Evolutionary conservation across 2,888 invertebrate species (phyloP).

Genomic region (Diadromus collaris): DNA sequence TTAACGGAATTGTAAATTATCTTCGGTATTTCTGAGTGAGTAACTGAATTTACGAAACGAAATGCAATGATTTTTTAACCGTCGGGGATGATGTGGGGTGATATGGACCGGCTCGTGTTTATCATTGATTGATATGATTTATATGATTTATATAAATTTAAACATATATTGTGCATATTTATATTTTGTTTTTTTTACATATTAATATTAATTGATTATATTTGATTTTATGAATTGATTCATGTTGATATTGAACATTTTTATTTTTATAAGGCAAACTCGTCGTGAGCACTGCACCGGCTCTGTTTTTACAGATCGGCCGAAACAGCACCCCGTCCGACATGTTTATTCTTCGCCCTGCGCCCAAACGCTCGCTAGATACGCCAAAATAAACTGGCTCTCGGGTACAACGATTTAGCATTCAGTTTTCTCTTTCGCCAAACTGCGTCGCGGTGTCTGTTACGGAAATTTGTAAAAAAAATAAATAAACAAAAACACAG

Average conservation of each 20-base stretch:
- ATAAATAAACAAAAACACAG: background rate
- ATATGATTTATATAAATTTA: no score
- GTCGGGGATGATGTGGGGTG: background rate
- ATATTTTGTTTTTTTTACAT: no score
- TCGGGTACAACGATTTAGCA: conserved; percentile 11
- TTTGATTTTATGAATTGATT: no score
- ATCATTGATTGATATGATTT: background rate
- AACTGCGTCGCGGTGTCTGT: conserved; percentile 4
- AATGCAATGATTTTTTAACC: background rate
- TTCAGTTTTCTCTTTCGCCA: conserved; percentile 12
- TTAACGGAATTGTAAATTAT: background rate
- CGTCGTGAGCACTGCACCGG: background rate
- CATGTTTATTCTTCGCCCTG: conserved; percentile 25
- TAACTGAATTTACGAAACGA: background rate
- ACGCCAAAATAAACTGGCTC: conserved; percentile 19
- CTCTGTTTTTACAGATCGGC: background rate
- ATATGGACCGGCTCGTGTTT: background rate
- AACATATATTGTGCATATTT: no score
- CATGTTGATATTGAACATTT: background rate
- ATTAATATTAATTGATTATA: no score
- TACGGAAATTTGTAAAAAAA: background rate
- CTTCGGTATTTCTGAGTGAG: no score
- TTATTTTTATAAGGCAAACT: conserved; percentile 3
- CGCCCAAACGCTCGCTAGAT: conserved; percentile 4
- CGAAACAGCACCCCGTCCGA: background rate